Evolutionary conservation across 1,140 invertebrate genomes (phyloP), one percentile per base, ranked within the genome.

Genomic region (Aphidius gifuensis): DNA sequence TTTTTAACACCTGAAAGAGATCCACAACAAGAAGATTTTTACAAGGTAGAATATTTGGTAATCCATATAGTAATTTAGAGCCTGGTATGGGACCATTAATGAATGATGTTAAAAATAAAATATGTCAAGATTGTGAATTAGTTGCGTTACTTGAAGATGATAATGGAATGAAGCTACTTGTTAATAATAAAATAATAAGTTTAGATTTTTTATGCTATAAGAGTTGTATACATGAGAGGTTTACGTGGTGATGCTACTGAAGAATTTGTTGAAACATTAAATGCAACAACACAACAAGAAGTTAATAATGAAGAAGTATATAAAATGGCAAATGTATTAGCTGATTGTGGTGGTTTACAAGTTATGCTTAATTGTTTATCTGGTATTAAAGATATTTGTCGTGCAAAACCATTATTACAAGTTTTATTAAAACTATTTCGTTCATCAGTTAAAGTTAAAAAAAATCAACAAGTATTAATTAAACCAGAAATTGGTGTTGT

Each of bases 221-320:
- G 95, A n/a, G 91, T 99, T 6, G 90, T 99, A n/a, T 99, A 99
- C 79, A 98, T 99, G 95, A 84, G 96, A 66, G 97, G 97, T 5
- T 80, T 99, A 32, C 85, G 98, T 5, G 97, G 97, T 8, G 97
- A 99, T 82, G 96, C 97, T 2, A 99, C 97, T 0, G 97, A 98
- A 76, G 96, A 98, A 79, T 98, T 99, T 80, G 93, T 99, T 9
- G 96, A 98, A 80, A 94, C 91, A 4, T 80, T 99, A 21, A 93
- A 92, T 54, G 87, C 86, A n/a, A 94, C 92, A 66, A 90, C 89
- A 66, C 92, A 94, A 66, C 91, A 93, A 73, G 89, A 93, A 64
- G 89, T 96, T 1, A 94, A 98, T 75, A 94, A 96, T 68, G 96
- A 99, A 76, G 92, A 96, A 76, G 88, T 96, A 0, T 98, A 96